Percentiles rank a stretch among this genome's conserved stretches.
phyloP scores from a whole-genome alignment of 1,140 invertebrate species.

The Adelges cooleyi region DNA sequence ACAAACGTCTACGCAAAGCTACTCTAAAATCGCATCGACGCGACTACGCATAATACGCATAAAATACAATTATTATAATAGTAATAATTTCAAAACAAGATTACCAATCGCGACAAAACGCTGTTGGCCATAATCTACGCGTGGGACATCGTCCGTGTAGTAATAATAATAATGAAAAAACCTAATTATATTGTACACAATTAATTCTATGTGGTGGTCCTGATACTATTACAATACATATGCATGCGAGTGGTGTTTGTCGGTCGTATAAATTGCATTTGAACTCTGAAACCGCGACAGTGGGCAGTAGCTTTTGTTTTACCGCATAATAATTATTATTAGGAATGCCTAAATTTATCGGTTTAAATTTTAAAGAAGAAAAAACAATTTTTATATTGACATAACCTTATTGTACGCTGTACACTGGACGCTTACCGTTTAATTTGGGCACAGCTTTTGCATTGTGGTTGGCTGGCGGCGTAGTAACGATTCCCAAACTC shows the following conservation, averaged over 20 bases:
- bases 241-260: neutral
- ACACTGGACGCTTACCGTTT: slow-evolving; percentile 23
- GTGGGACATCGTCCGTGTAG: slow-evolving; percentile 6
- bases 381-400: too few relatives aligned
- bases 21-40: too few relatives aligned
- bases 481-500: slow-evolving; percentile 54
- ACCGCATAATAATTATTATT: too few relatives aligned
- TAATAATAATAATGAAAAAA: slow-evolving; percentile 13
- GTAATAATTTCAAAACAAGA: slow-evolving; percentile 6
- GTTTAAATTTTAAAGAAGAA: too few relatives aligned
- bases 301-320: too few relatives aligned
- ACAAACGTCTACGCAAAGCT: too few relatives aligned
- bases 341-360: too few relatives aligned
- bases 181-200: slow-evolving; percentile 20
- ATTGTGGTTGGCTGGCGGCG: slow-evolving; percentile 5
- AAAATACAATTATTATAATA: neutral
- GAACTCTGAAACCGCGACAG: too few relatives aligned
- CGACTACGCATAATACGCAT: neutral
- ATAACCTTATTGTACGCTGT: too few relatives aligned
- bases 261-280: too few relatives aligned
- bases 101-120: slow-evolving; percentile 17
- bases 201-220: slow-evolving; percentile 19
- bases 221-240: neutral
- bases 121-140: neutral
- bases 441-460: neutral